Evolutionary conservation across 2,113 vertebrate species (phyloP).

Genomic region (Gambusia affinis): DNA sequence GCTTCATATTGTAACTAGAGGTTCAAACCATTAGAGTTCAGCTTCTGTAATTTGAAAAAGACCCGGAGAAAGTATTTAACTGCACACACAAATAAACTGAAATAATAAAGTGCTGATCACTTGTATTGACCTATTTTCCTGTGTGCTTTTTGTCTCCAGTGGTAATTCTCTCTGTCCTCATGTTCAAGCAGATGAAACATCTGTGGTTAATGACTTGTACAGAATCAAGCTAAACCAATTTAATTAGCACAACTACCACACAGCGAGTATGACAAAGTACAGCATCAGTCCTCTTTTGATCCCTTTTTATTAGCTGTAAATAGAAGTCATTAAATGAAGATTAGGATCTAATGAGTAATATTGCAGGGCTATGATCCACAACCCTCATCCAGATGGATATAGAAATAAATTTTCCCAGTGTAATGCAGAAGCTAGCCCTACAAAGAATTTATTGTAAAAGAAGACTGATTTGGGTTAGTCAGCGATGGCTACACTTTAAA

Average conservation of each 20-base stretch:
- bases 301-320: constrained; percentile 60
- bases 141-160: constrained; percentile 1
- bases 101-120: neutral
- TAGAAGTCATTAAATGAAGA: constrained; percentile 65
- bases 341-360: constrained; percentile 64
- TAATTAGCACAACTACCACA: constrained; percentile 53
- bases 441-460: neutral
- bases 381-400: constrained; percentile 40
- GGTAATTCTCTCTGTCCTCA: neutral
- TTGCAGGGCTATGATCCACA: constrained; percentile 42
- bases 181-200: neutral
- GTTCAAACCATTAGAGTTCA: neutral
- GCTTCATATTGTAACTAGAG: no score
- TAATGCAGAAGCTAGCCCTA: constrained; percentile 15
- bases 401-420: constrained; percentile 46
- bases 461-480: neutral
- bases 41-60: constrained; percentile 1
- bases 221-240: neutral
- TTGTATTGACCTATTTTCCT: neutral
- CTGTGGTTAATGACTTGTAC: neutral
- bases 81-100: no score
- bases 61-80: neutral
- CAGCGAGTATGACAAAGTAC: constrained; percentile 29
- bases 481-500: neutral
- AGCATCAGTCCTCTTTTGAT: constrained; percentile 38